Percentiles rank a stretch among this genome's conserved stretches.
phyloP scores from a whole-genome alignment of 2,113 vertebrate species.

The Mionectes macconnelli region DNA sequence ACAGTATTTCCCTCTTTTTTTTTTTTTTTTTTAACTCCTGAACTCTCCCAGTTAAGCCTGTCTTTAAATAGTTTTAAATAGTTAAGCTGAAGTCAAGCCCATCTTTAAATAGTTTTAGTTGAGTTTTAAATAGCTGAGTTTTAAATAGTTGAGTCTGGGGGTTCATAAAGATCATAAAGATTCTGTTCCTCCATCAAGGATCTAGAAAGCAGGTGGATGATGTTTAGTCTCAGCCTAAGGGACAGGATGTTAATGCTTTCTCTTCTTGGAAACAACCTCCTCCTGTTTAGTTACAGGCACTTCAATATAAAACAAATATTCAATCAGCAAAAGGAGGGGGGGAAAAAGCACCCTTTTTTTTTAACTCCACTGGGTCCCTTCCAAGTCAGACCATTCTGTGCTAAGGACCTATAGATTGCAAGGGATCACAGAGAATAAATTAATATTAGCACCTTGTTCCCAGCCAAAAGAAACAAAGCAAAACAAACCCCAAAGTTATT shows the following conservation, averaged over 20 bases:
- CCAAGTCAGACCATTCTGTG: neutral
- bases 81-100: neutral
- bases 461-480: neutral
- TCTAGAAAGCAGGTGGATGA: neutral
- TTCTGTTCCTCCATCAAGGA: neutral
- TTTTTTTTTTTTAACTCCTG: neutral
- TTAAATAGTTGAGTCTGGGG: neutral
- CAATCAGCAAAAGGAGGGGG: neutral
- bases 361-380: neutral
- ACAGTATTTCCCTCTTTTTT: neutral
- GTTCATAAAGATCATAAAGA: neutral
- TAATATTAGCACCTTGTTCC: neutral
- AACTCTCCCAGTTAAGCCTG: neutral
- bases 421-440: neutral
- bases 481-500: neutral
- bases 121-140: neutral
- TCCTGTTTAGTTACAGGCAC: neutral
- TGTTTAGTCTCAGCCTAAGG: neutral
- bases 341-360: fast-evolving
- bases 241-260: neutral
- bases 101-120: neutral
- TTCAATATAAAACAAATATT: neutral
- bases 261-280: neutral
- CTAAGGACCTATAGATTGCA: neutral
- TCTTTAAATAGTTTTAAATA: neutral